Evolutionary conservation across 2,797 vertebrate species (phyloP), one percentile per base, ranked within the genome.

Genomic region (Argya squamiceps): DNA sequence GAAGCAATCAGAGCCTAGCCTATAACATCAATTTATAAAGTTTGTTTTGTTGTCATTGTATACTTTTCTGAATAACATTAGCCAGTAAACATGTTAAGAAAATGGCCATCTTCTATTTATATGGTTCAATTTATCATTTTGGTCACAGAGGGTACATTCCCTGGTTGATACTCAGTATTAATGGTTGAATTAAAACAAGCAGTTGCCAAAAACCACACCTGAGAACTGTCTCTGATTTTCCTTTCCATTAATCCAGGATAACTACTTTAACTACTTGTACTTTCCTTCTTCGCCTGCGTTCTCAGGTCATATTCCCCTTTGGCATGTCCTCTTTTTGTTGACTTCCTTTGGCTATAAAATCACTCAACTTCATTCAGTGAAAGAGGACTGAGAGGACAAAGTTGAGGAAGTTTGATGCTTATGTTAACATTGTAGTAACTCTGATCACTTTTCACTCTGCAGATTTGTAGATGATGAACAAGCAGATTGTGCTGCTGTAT

Each of bases 151-250:
- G 22, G 32, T 36, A 44, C 11, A 8, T 74, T 87, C n/a, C 21
- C 23, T 80, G 59, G 62, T 39, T 93, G 44, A 56, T 80, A 70
- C 3, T 87, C 27, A n/a, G 29, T 73, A 88, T 76, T 58, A 91
- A 69, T 63, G 21, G 30, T 46, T 56, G 64, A 93, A 93, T 74
- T 87, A 60, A 95, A 96, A 80, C 41, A 41, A 88, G 32, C 23
- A 84, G 32, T 65, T 79, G 59, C 76, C 37, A 88, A 79, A 77
- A 71, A 43, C 9, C 30, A 19, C 41, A 88, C 79, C 69, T 64
- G 59, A 88, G 43, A 91, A 56, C 50, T 64, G 78, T 20, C n/a
- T 92, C 55, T 76, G 63, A 73, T 92, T 93, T 88, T 94, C 39
- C 32, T 75, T 94, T 65, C 53, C 24, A 23, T 80, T 95, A 85